A percentile compares a stretch with the other conserved stretches of the same genome.
Conservation (phyloP, 92 coral and sea anemone species). For the Metridium senile region DNA sequence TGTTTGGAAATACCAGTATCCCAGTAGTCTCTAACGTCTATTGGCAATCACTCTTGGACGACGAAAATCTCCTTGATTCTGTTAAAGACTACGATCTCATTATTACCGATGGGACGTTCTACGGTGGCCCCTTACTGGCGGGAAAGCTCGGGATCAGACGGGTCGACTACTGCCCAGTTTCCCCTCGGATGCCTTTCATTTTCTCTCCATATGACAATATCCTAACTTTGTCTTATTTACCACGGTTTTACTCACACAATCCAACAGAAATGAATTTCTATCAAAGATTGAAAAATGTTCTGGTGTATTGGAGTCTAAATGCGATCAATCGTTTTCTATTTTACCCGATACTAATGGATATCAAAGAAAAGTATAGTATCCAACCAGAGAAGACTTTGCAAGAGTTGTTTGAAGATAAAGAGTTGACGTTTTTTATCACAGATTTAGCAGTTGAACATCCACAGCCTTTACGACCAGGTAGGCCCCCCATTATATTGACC, state of each 20-base stretch:
- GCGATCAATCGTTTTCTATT: background rate
- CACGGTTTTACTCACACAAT: conserved; percentile 20
- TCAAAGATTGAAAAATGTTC: background rate
- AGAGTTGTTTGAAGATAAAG: conserved; percentile 45
- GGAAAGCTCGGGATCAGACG: conserved; percentile 30
- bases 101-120: conserved; percentile 22
- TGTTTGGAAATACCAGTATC: background rate
- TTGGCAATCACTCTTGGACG: conserved; percentile 43
- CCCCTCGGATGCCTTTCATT: conserved; percentile 10
- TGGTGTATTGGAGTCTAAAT: background rate
- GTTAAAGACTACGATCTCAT: conserved; percentile 47
- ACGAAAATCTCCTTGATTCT: conserved; percentile 40
- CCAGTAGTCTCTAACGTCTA: background rate
- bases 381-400: conserved; percentile 44
- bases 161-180: conserved; percentile 23
- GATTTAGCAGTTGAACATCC: conserved; percentile 69
- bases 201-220: conserved; percentile 1
- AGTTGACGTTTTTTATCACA: conserved; percentile 42
- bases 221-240: conserved; percentile 45
- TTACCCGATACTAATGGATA: conserved; percentile 4
- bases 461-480: conserved; percentile 71
- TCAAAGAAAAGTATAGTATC: conserved; percentile 57
- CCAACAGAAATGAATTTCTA: conserved; percentile 49
- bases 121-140: conserved; percentile 30
- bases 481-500: background rate